phyloP scores from a whole-genome alignment of 2,888 invertebrate genomes.

The Mesorhabditis belari region DNA sequence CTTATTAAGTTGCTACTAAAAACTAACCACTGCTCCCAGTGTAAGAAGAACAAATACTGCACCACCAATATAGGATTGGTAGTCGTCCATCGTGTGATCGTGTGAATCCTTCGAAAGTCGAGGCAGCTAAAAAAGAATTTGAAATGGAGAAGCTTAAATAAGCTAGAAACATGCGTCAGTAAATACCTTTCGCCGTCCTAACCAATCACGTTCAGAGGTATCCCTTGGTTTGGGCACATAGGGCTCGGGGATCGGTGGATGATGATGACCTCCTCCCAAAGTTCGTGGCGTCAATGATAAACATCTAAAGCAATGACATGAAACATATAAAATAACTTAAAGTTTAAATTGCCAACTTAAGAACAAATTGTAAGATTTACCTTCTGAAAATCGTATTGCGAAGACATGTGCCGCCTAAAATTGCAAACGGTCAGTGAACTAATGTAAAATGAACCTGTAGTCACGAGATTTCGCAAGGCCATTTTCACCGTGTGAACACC shows the following conservation, averaged over 20 bases:
- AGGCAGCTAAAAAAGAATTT: not conserved
- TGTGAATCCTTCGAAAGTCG: not conserved
- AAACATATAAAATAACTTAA: not conserved
- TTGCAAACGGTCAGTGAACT: no score
- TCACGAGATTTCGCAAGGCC: no score
- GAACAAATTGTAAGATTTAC: no score
- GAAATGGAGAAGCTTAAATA: no score
- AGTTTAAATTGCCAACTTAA: no score
- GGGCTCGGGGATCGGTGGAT: not conserved
- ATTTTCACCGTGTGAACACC: no score
- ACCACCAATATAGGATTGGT: constrained; percentile 23
- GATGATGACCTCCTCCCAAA: not conserved
- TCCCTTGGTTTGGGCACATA: not conserved
- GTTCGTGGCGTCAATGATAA: not conserved
- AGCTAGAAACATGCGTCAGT: no score
- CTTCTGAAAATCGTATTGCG: no score
- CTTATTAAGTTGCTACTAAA: no score
- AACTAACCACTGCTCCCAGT: constrained; percentile 21
- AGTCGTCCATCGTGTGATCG: constrained; percentile 4
- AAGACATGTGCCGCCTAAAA: no score
- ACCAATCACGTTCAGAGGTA: not conserved
- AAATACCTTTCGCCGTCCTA: not conserved
- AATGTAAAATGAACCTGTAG: no score
- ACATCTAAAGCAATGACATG: not conserved
- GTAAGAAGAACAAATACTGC: constrained; percentile 23